Evolutionary conservation across 2,888 invertebrate genomes (phyloP).

Genomic region (Drosophila acutilabella): DNA sequence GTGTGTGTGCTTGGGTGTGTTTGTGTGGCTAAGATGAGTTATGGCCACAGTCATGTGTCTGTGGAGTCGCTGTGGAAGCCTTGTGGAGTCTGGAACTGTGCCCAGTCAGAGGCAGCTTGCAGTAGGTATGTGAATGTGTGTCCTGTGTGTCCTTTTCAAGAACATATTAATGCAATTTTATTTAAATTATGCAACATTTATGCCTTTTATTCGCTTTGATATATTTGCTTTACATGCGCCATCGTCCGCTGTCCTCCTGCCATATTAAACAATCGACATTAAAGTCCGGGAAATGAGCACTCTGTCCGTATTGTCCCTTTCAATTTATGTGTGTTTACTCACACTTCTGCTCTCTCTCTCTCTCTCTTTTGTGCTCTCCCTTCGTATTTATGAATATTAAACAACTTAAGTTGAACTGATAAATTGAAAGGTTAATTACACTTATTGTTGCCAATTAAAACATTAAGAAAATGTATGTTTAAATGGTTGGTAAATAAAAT

Average conservation of each 20-base stretch:
- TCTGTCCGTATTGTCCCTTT: slow-evolving; percentile 45
- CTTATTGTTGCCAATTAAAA: slow-evolving; percentile 58
- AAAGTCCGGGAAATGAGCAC: slow-evolving; percentile 21
- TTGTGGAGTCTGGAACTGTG: slow-evolving; percentile 53
- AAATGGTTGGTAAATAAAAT: no score
- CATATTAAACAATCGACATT: slow-evolving; percentile 16
- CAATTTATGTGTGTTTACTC: slow-evolving; percentile 13
- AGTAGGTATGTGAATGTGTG: slow-evolving; percentile 24
- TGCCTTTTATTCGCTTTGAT: slow-evolving; percentile 59
- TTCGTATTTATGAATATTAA: slow-evolving; percentile 54
- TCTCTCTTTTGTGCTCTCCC: not conserved
- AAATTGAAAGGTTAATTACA: slow-evolving; percentile 69
- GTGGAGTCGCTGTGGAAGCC: slow-evolving; percentile 12
- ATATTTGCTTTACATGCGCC: slow-evolving; percentile 60
- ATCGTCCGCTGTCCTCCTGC: slow-evolving; percentile 26
- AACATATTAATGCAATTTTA: slow-evolving; percentile 78
- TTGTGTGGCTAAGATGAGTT: slow-evolving; percentile 59
- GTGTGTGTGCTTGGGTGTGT: slow-evolving; percentile 24
- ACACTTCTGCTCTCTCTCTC: not conserved
- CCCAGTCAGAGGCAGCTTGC: slow-evolving; percentile 56
- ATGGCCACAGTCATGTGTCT: slow-evolving; percentile 45
- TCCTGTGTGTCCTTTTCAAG: slow-evolving; percentile 41
- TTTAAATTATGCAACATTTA: slow-evolving; percentile 77
- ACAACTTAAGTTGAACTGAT: slow-evolving; percentile 61
- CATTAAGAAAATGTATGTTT: slow-evolving; percentile 43